Base-by-base conservation (phyloP, 2,113 vertebrate genomes). In the Pachyramphus minor region DNA sequence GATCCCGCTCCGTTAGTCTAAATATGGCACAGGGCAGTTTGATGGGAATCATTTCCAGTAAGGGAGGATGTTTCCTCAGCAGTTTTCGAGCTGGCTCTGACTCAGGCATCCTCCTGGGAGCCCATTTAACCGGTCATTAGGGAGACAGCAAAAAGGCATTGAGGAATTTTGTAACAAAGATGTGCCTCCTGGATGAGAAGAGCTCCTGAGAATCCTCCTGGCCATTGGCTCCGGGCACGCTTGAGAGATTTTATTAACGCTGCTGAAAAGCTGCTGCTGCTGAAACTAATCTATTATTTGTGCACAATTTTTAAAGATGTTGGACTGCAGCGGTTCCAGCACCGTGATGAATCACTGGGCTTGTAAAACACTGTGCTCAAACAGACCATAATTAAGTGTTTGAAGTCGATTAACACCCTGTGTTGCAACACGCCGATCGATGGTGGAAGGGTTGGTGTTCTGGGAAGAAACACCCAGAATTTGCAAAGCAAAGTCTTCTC, bases 21-120 rank as follows among this genome's bases (percentile, higher is more conserved):
- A 98, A 98, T 96, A 96, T 87, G 97, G 97, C 95, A 93, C 96
- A 55, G 96, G 96, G 97, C 97, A 95, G 96, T 89, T 97, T 80
- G 97, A 96, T 98, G 98, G 97, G 96, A 98, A 97, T 98, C 97
- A 98, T 98, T 98, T 98, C 98, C 98, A 98, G 98, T 98, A 98
- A 98, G 96, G 96, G 97, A 98, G 97, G 98, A 98, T 97, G 98
- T 98, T 97, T 98, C 98, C 96, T 98, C 97, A 98, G 98, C 98
- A 98, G 97, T 98, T 98, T 98, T 97, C 71, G 73, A 93, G 96
- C 97, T 98, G 98, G 98, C 98, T 96, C 97, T 98, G 97, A 98
- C 97, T 98, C 98, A 98, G 97, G 96, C 92, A 31, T 91, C 93
- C 98, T 96, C 98, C 49, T 72, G 98, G 97, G 98, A 98, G 96